Base-by-base conservation (phyloP, 2,797 vertebrate genomes). In the Microcaecilia unicolor region DNA sequence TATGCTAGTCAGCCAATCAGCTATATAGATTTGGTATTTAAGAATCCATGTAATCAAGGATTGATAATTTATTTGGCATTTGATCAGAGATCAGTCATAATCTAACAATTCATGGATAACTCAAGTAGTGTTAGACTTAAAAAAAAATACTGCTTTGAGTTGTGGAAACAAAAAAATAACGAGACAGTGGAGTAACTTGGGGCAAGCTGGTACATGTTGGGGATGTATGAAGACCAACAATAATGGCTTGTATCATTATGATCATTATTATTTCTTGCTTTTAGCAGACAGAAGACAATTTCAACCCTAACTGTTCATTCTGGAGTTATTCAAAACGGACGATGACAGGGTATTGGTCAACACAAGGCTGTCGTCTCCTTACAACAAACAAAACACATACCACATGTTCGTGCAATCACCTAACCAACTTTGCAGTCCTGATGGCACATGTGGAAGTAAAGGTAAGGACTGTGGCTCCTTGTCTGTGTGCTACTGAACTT, bases 251-350 rank as follows among this genome's bases (percentile, higher is more conserved):
- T 35, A 31, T 20, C 21, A 21, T 23, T n/a, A n/a, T n/a, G n/a
- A 29, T 18, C 25, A 34, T 63, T 47, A 52, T 49, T 33, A 48
- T 68, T 52, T 67, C 23, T 54, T 55, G 9, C 22, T 15, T 37
- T 15, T 80, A 96, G 93, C 92, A 93, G 44, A 97, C 93, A 2
- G 83, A 96, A 58, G 92, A 97, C 68, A 96, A 93, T 80, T 99
- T 99, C 79, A 98, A 98, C 68, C 95, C 95, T 4, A 99, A 98
- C 73, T 99, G 95, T 76, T 97, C 95, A 0, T 99, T 97, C 74
- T 99, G 95, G 95, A 98, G 92, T 62, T 99, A 99, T 67, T 96
- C 92, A 7, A 95, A 90, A 62, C 87, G 80, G 39, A 97, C 84
- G 9, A 92, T 98, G 91, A 91, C 78, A 0, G 95, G 95, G 4